A percentile compares a stretch with the other conserved stretches of the same genome.
These are phyloP conservation scores for Calliscelio sp. DNA, from an alignment of 2,888 invertebrate genomes.

Conservation along the genomic window DNA sequence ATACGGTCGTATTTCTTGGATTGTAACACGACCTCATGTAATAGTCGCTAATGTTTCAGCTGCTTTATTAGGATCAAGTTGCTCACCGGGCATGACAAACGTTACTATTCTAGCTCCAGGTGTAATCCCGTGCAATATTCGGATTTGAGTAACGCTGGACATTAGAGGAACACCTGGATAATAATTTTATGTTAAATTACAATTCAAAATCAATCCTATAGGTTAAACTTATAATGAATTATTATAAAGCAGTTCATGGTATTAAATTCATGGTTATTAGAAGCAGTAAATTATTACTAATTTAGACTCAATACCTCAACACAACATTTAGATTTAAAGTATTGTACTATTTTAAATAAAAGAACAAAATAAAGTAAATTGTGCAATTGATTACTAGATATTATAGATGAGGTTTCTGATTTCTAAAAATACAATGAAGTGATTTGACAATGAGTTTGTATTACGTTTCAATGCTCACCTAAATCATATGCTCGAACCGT, in stretches of 20 bases:
- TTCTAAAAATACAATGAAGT: not conserved
- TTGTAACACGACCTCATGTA: constrained; percentile 92
- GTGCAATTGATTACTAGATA: too few relatives aligned
- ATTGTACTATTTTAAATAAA: too few relatives aligned
- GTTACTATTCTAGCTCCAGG: constrained; percentile 92
- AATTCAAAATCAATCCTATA: not conserved
- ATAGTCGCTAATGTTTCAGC: constrained; percentile 92
- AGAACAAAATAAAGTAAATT: too few relatives aligned
- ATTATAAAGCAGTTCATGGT: too few relatives aligned
- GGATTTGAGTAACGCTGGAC: constrained; percentile 90
- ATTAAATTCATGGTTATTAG: too few relatives aligned
- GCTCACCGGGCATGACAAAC: constrained; percentile 93
- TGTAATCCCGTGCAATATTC: constrained; percentile 87
- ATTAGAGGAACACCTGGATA: constrained; percentile 90
- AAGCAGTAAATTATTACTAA: too few relatives aligned
- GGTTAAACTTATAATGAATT: too few relatives aligned
- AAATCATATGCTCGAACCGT: constrained; percentile 94
- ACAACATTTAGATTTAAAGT: too few relatives aligned
- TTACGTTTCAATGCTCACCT: constrained; percentile 84
- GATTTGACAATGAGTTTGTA: constrained; percentile 23
- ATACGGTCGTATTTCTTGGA: constrained; percentile 91
- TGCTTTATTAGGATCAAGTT: constrained; percentile 91
- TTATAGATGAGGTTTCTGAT: too few relatives aligned
- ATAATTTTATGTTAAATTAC: constrained; percentile 43
- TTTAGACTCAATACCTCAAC: too few relatives aligned